Evolutionary conservation across 2,797 vertebrate species (phyloP).

Genomic region (Coranthus polyacanthus): DNA sequence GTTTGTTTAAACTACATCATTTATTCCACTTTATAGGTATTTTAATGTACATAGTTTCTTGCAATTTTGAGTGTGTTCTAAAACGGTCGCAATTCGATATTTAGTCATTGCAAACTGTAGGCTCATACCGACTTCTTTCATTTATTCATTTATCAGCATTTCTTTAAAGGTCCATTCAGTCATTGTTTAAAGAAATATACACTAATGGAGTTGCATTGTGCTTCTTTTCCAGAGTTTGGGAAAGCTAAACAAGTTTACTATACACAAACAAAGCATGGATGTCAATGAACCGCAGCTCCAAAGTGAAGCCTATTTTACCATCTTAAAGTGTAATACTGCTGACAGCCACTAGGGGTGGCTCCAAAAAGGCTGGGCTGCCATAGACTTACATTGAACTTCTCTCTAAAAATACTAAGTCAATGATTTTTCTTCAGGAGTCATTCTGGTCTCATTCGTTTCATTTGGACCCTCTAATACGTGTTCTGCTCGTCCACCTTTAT

Average conservation of each 20-base stretch:
- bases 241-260: not conserved
- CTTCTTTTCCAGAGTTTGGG: not conserved
- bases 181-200: conserved; percentile 7
- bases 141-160: conserved; percentile 21
- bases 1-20: conserved; percentile 48
- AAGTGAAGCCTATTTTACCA: too few relatives aligned
- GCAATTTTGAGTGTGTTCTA: conserved; percentile 27
- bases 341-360: too few relatives aligned
- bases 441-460: too few relatives aligned
- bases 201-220: conserved; percentile 9
- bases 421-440: too few relatives aligned
- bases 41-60: conserved; percentile 22
- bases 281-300: too few relatives aligned
- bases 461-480: too few relatives aligned
- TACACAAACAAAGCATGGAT: not conserved
- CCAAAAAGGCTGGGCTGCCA: too few relatives aligned
- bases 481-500: too few relatives aligned
- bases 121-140: too few relatives aligned
- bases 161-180: conserved; percentile 37
- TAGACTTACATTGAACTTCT: too few relatives aligned
- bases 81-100: conserved; percentile 29
- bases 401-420: too few relatives aligned
- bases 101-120: not conserved
- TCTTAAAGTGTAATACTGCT: too few relatives aligned
- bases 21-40: conserved; percentile 28